Conservation (phyloP, 2,113 vertebrate species). For the Ophiodon elongatus region DNA sequence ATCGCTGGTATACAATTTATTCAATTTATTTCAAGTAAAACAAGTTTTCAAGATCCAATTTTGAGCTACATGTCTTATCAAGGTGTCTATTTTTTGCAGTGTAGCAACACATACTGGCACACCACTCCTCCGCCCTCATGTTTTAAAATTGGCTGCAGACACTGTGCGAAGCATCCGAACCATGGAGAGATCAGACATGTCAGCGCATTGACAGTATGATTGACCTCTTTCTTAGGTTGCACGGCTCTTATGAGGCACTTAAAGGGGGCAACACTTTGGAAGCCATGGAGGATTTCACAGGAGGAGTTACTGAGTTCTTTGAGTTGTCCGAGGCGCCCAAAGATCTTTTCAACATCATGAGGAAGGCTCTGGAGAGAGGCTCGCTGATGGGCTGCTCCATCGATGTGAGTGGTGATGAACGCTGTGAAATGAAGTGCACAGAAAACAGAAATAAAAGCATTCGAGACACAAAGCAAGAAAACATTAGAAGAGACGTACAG, state of each 20-base stretch:
- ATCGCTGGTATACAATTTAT: not conserved
- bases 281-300: slow-evolving; percentile 99
- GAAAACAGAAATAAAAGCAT: not conserved
- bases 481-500: not conserved
- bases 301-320: slow-evolving; percentile 96
- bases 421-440: too few relatives aligned
- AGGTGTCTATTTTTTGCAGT: not conserved
- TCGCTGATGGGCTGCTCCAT: slow-evolving; percentile 98
- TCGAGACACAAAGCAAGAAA: not conserved
- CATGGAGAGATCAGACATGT: not conserved
- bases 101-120: not conserved
- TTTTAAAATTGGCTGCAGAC: slow-evolving; percentile 24
- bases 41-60: not conserved
- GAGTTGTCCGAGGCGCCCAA: slow-evolving; percentile 92
- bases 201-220: slow-evolving; percentile 6
- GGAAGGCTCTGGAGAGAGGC: slow-evolving; percentile 93
- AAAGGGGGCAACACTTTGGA: slow-evolving; percentile 97
- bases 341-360: slow-evolving; percentile 94
- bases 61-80: not conserved
- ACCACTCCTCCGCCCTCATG: not conserved
- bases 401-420: slow-evolving; percentile 87
- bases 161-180: not conserved
- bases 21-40: not conserved
- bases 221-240: slow-evolving; percentile 84
- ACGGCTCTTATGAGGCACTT: slow-evolving; percentile 96